These are phyloP conservation scores for Pocillopora meandrina DNA, from an alignment of 92 coral and sea anemone species.

Conservation along the genomic window DNA sequence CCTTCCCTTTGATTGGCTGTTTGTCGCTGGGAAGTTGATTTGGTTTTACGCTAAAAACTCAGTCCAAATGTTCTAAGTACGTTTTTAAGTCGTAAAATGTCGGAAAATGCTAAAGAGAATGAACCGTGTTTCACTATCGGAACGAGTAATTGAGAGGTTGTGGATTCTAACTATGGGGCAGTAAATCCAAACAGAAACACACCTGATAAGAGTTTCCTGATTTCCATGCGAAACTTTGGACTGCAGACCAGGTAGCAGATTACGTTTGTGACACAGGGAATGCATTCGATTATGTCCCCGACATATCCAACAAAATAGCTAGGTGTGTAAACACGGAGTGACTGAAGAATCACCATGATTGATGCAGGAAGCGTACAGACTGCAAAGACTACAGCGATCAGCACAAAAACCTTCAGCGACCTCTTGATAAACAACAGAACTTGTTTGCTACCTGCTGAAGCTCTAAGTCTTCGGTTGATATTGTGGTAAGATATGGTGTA, in stretches of 20 bases:
- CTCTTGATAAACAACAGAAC: slow-evolving; percentile 37
- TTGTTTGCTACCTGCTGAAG: slow-evolving; percentile 8
- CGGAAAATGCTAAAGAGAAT: too few species aligned
- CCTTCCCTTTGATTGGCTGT: too few species aligned
- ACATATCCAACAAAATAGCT: slow-evolving; percentile 16
- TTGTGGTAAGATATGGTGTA: slow-evolving; percentile 32
- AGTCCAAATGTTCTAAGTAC: too few species aligned
- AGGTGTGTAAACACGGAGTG: slow-evolving; percentile 19
- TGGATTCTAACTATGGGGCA: too few species aligned
- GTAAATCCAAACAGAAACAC: neutral
- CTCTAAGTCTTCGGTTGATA: slow-evolving; percentile 21
- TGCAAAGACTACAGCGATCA: slow-evolving; percentile 39
- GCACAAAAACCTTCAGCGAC: slow-evolving; percentile 35
- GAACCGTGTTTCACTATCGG: too few species aligned
- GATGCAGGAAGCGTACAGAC: slow-evolving; percentile 31
- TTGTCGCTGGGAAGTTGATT: too few species aligned
- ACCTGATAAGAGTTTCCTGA: slow-evolving; percentile 27
- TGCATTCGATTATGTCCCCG: slow-evolving; percentile 38
- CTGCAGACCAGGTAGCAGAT: slow-evolving; percentile 42
- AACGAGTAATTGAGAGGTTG: too few species aligned
- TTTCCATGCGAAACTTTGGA: slow-evolving; percentile 44
- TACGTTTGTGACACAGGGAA: slow-evolving; percentile 41
- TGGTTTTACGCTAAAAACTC: too few species aligned
- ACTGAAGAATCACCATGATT: slow-evolving; percentile 28
- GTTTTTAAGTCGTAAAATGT: too few species aligned